A percentile compares a stretch with the other conserved stretches of the same genome.
Conservation (phyloP, 2,888 invertebrate species). For the Prostheceraeus crozeri region DNA sequence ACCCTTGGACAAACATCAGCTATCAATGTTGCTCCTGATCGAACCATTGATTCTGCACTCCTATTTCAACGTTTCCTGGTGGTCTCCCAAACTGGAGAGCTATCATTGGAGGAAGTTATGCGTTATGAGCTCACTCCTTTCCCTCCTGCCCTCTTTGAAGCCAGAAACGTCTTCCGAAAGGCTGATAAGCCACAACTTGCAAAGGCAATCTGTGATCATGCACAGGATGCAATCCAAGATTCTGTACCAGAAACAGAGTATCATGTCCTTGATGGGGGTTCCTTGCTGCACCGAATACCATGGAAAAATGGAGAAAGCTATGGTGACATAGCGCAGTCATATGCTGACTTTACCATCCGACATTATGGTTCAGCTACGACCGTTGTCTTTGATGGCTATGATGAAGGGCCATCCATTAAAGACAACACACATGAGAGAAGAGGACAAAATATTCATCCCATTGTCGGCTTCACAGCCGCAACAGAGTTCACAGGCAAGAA, state of each 20-base stretch:
- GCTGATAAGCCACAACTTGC: no score
- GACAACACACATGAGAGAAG: constrained; percentile 37
- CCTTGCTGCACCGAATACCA: constrained; percentile 37
- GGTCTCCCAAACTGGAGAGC: constrained; percentile 17
- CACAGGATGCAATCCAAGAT: no score
- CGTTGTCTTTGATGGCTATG: constrained; percentile 40
- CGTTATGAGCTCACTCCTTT: constrained; percentile 30
- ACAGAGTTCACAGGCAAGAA: constrained; percentile 39
- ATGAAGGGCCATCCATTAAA: constrained; percentile 34
- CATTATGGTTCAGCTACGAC: constrained; percentile 38
- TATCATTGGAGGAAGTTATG: constrained; percentile 26
- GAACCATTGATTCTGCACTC: constrained; percentile 32
- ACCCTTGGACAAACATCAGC: constrained; percentile 28
- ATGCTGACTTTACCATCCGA: constrained; percentile 25
- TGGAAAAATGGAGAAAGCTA: constrained; percentile 40
- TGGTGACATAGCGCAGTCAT: constrained; percentile 33
- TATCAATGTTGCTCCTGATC: constrained; percentile 34
- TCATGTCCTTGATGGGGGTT: constrained; percentile 41
- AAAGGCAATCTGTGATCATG: no score
- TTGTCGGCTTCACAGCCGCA: constrained; percentile 31
- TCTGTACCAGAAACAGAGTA: constrained; percentile 29
- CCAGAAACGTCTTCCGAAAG: no score
- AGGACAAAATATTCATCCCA: constrained; percentile 19
- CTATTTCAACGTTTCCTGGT: constrained; percentile 32
- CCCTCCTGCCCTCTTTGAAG: constrained; percentile 35